Evolutionary conservation across 2,797 vertebrate species (phyloP), one percentile per base, ranked within the genome.

Genomic region (Garrulus glandarius): DNA sequence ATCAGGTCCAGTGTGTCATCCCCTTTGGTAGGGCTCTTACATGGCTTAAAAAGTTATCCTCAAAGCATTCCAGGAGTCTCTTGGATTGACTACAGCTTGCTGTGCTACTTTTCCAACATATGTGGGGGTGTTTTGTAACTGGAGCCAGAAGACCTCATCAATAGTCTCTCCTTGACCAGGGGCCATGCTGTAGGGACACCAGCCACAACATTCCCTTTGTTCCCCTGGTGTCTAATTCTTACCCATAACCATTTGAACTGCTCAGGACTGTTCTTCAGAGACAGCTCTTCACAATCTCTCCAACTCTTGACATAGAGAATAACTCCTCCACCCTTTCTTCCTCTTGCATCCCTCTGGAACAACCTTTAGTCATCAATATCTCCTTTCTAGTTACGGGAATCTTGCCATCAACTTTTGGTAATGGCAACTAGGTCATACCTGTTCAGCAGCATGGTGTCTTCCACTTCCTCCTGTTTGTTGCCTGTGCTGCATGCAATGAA

Each of bases 131-230:
- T 21, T 52, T 44, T 34, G 5, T 7, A 39, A 29, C 27, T 72
- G 52, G 17, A 80, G 14, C 13, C 34, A 26, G n/a, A 52, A 44
- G 18, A 10, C 9, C 5, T 39, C 0, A 0, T 26, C n/a, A 46
- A 9, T 39, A 39, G 32, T 5, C 5, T 72, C 4, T 6, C 17
- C 11, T 52, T 52, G 24, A 34, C 18, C 8, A 18, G 52, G 7
- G 9, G 5, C 19, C 16, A 39, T 39, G 39, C 13, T 37, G 5
- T 17, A 78, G 21, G 47, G 19, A 76, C 30, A 37, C 9, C 1
- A 5, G 9, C 8, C 19, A 11, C 32, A 49, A 10, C 2, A 1
- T 8, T 64, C 13, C 1, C 8, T 47, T 32, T 63, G 13, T 22
- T 78, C 26, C 5, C 14, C 27, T 55, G 11, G 10, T 47, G 14